Base-by-base conservation (phyloP, 2,888 invertebrate genomes). In the Tholera decimalis region DNA sequence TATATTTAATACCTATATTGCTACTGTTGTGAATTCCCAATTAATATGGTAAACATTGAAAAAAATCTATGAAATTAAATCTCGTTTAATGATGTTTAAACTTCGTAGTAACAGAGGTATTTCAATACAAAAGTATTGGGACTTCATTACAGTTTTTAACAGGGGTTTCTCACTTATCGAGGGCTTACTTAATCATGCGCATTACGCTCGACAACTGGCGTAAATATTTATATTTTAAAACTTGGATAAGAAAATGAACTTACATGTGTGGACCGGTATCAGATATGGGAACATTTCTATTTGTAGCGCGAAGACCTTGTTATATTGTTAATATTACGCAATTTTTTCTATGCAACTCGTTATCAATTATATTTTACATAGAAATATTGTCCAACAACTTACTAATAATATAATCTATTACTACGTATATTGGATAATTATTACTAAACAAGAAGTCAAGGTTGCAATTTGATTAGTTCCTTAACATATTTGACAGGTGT, bases 201-300 rank as follows among this genome's bases (percentile, higher is more conserved):
- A n/a, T n/a, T n/a, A 24, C 26, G 26, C 3, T 58, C 15, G 6
- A 13, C 20, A 11, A 3, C 24, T 18, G 15, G 8, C 22, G 8
- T 3, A 13, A 26, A 18, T 39, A 41, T 41, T 18, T 39, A 41
- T 37, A 24, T 15, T 49, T 50, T 11, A 56, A 30, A n/a, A 35
- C 47, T 39, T 35, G 22, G 56, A 43, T 44, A 28, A 53, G 46
- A 46, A 39, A 51, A 18, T 39, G 18, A 44, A 85, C 85, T 85
- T 80, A 85, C 85, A 83, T 83, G 84, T 80, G 60, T 63, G 75
- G 61, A 33, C 62, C 55, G 63, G 53, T 39, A 69, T 55, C 53
- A 39, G 54, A 62, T 65, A 64, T 69, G 74, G 49, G 62, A 55
- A 77, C 82, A 79, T 80, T 70, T 77, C 77, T 74, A 55, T 63